Evolutionary conservation across 2,113 vertebrate genomes (phyloP), one percentile per base, ranked within the genome.

Genomic region (Marcusenius ussheri): DNA sequence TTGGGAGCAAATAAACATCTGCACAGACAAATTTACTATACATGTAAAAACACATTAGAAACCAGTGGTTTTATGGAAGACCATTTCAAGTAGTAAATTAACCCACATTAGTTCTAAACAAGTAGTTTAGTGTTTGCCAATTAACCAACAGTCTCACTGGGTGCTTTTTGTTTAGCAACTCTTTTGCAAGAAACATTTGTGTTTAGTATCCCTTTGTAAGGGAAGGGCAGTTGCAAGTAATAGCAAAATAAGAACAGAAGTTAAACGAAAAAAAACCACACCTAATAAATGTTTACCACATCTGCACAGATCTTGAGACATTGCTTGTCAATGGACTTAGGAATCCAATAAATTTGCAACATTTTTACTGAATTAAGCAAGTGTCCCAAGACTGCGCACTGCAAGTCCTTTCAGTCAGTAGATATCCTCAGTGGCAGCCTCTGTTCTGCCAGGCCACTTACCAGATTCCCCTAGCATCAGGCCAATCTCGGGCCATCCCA

Each of bases 401-500:
- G 10, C 9, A 66, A 27, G n/a, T 11, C 62, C 62, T 13, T 70
- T 70, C n/a, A 27, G 62, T 66, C n/a, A 66, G 62, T 31, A 31
- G 62, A 31, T 31, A 70, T 13, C 8, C 9, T 66, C 27, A 70
- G 62, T 27, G 62, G 10, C 58, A 62, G 8, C 58, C 58, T 66
- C 58, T 66, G n/a, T 70, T 31, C 62, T 42, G 74, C 1, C 5
- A 80, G 74, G 17, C 31, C 74, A 94, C 97, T 94, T 92, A 98
- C 98, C 98, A 99, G 93, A 99, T 99, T 19, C 98, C 98, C 0
- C 98, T 96, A 90, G 94, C 98, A 89, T 99, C 98, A 1, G 97
- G 98, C 98, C 98, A 98, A 88, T 98, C 98, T 7, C 98, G 96
- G 90, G 95, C 97, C 98, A 99, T 99, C 62, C 98, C 98, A 35